Evolutionary conservation across 1,140 invertebrate species (phyloP).

Genomic region (Pachyrhynchus sulphureomaculatus): DNA sequence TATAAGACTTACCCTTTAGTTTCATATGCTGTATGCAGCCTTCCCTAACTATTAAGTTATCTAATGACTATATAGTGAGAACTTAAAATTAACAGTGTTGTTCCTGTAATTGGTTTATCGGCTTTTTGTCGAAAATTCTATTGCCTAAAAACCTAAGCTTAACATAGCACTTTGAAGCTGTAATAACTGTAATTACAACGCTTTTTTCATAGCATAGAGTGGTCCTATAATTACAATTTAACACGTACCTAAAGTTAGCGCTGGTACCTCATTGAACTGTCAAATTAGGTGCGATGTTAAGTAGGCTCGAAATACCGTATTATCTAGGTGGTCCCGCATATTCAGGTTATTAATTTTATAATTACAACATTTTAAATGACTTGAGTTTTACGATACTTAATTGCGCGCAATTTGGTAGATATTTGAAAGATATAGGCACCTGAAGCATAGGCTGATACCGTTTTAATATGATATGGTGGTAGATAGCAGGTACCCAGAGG

Average conservation of each 20-base stretch:
- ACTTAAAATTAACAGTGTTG: too few relatives aligned
- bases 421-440: conserved; percentile 6
- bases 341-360: conserved; percentile 6
- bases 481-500: neutral
- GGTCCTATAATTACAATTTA: conserved; percentile 27
- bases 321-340: conserved; percentile 19
- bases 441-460: neutral
- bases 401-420: conserved; percentile 5
- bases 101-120: too few relatives aligned
- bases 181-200: conserved; percentile 26
- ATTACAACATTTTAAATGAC: neutral
- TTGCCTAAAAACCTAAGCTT: too few relatives aligned
- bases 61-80: too few relatives aligned
- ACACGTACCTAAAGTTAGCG: conserved; percentile 6
- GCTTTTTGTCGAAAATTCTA: too few relatives aligned
- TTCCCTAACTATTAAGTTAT: too few relatives aligned
- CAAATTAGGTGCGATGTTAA: conserved; percentile 23
- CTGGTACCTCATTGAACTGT: conserved; percentile 16
- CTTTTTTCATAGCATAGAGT: conserved; percentile 18
- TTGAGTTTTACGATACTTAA: conserved; percentile 2
- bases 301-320: conserved; percentile 9
- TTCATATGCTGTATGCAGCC: too few relatives aligned
- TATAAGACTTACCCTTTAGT: too few relatives aligned
- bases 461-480: neutral
- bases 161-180: conserved; percentile 18